Base-by-base conservation (phyloP, 1,140 invertebrate genomes). In the Pseudomyrmex sp. region DNA sequence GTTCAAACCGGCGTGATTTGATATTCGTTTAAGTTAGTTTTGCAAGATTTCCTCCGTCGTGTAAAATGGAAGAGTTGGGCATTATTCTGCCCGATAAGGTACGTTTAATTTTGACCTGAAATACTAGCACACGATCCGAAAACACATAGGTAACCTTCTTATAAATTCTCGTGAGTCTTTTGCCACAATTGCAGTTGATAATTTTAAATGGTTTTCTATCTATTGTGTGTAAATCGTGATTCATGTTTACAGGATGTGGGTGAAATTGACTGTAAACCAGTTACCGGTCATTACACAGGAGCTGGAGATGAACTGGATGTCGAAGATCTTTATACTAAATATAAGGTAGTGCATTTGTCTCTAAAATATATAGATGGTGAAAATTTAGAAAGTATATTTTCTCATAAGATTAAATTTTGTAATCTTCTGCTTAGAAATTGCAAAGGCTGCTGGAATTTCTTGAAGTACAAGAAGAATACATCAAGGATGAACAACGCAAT, bases 401-500 rank as follows among this genome's bases (percentile, higher is more conserved):
- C 15, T 61, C 18, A 58, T 76, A 69, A 9, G 35, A 35, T 35
- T 52, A 75, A 56, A 59, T 65, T 62, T 58, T n/a, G 66, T 76
- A 50, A 76, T 86, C 85, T 82, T 82, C 12, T 75, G 68, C 95
- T 46, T 88, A 99, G 98, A 99, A 99, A 96, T 95, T 99, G 2
- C 98, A 99, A 95, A 96, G 97, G 85, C 98, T 99, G 93, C 93
- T 99, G n/a, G 98, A 99, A 93, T 99, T 99, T 94, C 95, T 99
- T 2, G 97, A 99, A 93, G 99, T 99, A 15, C 99, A 99, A 95
- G 99, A 99, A 95, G 98, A 99, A 91, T 99, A 99, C 91, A 99
- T 99, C 65, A 99, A 99, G 95, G 98, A 99, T 96, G 99, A 99
- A 93, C 98, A 99, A 92, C 96, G 98, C 65, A 99, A 99, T 94